Evolutionary conservation across 2,888 invertebrate species (phyloP).

Genomic region (Pristionchus maxplancki): DNA sequence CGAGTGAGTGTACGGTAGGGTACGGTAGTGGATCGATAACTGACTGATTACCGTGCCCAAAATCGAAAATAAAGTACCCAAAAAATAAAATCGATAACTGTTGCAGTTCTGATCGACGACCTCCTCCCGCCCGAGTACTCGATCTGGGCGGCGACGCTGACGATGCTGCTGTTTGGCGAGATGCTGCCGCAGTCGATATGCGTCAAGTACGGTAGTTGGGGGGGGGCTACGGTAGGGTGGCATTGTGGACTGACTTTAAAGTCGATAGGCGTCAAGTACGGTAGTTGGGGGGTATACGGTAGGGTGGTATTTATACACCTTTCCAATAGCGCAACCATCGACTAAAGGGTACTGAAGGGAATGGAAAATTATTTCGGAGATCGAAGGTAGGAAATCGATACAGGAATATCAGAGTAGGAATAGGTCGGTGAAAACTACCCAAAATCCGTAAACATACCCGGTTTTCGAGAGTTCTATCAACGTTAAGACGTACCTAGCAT

Average conservation of each 20-base stretch:
- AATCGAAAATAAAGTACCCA: background rate
- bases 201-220: slow-evolving; percentile 19
- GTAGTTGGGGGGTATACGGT: too few relatives aligned
- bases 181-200: slow-evolving; percentile 44
- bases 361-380: too few relatives aligned
- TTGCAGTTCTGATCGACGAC: slow-evolving; percentile 39
- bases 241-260: background rate
- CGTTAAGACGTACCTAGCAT: too few relatives aligned
- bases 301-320: too few relatives aligned
- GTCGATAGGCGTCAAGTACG: too few relatives aligned
- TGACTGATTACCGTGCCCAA: background rate
- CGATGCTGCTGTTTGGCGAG: slow-evolving; percentile 41
- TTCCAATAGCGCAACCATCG: too few relatives aligned
- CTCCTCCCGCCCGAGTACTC: background rate
- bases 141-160: background rate
- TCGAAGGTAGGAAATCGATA: too few relatives aligned
- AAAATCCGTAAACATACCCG: too few relatives aligned
- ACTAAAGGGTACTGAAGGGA: too few relatives aligned
- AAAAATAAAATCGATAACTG: background rate
- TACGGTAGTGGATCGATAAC: background rate
- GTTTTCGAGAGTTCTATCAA: too few relatives aligned
- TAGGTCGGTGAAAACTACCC: too few relatives aligned
- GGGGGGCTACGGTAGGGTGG: background rate
- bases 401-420: too few relatives aligned
- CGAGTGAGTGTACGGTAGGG: slow-evolving; percentile 25